These are phyloP conservation scores for Hecatera dysodea DNA, from an alignment of 2,888 invertebrate genomes.

Conservation along the genomic window DNA sequence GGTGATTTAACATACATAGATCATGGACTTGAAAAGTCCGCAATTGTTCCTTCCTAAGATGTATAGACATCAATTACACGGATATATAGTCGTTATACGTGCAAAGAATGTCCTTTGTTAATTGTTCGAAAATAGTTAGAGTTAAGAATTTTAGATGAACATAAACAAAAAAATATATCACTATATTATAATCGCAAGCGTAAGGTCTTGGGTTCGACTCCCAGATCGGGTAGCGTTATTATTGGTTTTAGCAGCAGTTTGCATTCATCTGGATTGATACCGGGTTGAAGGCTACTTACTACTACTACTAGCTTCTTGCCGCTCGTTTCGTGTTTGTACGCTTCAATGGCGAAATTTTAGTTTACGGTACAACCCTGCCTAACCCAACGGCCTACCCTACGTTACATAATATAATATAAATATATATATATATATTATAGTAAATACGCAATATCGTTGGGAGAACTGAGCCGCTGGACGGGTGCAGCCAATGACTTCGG, in stretches of 20 bases:
- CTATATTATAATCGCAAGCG: neutral
- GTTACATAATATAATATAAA: neutral
- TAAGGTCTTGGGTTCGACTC: neutral
- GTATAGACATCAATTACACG: neutral
- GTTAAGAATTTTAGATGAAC: neutral
- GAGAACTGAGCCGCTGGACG: conserved; percentile 84
- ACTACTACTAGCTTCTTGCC: too few species aligned
- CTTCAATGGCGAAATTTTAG: too few species aligned
- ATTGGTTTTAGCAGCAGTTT: neutral
- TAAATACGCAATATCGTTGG: conserved; percentile 81
- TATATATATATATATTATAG: conserved; percentile 72
- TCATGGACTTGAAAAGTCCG: too few species aligned
- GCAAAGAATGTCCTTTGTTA: neutral
- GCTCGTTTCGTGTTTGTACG: too few species aligned
- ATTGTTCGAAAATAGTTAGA: conserved; percentile 52
- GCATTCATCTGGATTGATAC: neutral
- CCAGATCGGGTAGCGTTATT: neutral
- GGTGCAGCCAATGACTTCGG: conserved; percentile 79
- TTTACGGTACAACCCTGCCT: too few species aligned
- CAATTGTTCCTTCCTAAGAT: neutral
- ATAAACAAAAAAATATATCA: neutral
- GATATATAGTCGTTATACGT: neutral
- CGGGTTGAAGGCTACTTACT: neutral
- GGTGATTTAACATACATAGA: conserved; percentile 7
- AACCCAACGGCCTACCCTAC: too few species aligned